Conservation (phyloP, 1,140 invertebrate genomes). For the Coboldia fuscipes region DNA sequence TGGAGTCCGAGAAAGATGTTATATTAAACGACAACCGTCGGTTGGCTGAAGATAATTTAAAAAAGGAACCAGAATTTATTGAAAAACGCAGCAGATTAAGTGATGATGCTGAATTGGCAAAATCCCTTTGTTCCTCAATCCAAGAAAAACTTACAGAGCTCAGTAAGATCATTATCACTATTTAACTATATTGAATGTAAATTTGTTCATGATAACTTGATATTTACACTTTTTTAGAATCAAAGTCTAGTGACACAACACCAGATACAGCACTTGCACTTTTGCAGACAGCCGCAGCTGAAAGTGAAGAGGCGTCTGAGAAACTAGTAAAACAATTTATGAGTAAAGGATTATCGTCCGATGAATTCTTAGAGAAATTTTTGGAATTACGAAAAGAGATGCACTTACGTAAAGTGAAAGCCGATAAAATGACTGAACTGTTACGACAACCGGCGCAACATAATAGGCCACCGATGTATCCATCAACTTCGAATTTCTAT, state of each 20-base stretch:
- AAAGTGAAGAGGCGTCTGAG: constrained; percentile 77
- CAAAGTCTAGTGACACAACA: constrained; percentile 43
- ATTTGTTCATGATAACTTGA: neutral
- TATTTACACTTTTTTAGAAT: constrained; percentile 24
- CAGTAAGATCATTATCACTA: constrained; percentile 26
- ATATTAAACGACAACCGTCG: constrained; percentile 67
- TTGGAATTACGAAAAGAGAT: constrained; percentile 46
- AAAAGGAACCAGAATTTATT: constrained; percentile 56
- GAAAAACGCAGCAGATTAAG: constrained; percentile 43
- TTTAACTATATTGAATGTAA: too few species aligned
- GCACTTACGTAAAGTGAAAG: constrained; percentile 62
- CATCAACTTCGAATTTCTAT: constrained; percentile 6
- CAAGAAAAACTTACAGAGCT: constrained; percentile 42
- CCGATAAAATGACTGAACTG: constrained; percentile 68
- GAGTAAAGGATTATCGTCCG: constrained; percentile 43
- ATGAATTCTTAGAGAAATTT: constrained; percentile 61
- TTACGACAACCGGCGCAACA: constrained; percentile 26
- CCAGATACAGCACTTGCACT: constrained; percentile 63
- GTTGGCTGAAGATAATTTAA: constrained; percentile 68
- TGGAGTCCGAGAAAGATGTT: constrained; percentile 64
- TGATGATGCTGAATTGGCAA: constrained; percentile 43
- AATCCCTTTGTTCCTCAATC: constrained; percentile 37
- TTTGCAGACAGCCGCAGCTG: constrained; percentile 61
- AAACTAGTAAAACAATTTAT: constrained; percentile 53
- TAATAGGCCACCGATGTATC: constrained; percentile 3